Conservation (phyloP, 1,140 invertebrate genomes). For the Solenopsis fugax region DNA sequence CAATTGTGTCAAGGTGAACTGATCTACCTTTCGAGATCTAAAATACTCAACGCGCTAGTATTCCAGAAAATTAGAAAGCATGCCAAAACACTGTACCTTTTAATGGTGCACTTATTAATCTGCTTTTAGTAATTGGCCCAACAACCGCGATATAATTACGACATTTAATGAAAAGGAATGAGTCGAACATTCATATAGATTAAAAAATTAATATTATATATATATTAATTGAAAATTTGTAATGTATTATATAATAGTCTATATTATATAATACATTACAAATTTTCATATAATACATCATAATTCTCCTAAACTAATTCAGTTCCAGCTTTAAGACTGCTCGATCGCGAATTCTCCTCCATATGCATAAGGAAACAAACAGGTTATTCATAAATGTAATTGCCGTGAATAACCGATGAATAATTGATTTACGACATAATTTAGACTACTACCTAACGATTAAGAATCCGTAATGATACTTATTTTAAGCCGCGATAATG, state of each 20-base stretch:
- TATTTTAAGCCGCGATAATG: neutral
- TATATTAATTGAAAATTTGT: too few species aligned
- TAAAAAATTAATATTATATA: neutral
- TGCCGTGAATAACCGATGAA: neutral
- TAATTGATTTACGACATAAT: neutral
- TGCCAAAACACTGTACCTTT: neutral
- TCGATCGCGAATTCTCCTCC: neutral
- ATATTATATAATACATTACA: too few species aligned
- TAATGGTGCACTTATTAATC: neutral
- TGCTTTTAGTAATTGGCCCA: neutral
- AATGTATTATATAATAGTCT: too few species aligned
- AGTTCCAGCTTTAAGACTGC: neutral
- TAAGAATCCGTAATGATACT: neutral
- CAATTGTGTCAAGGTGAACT: conserved; percentile 74
- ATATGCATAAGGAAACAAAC: conserved; percentile 27
- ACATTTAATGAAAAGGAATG: neutral
- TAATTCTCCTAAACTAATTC: neutral
- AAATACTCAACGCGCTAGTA: neutral
- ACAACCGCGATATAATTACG: neutral
- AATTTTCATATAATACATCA: too few species aligned
- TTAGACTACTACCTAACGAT: neutral
- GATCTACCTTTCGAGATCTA: conserved; percentile 26
- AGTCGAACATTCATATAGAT: neutral
- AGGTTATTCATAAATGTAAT: conserved; percentile 14
- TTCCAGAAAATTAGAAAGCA: neutral